Conservation (phyloP, 2,797 vertebrate species). For the Falco cherrug region DNA sequence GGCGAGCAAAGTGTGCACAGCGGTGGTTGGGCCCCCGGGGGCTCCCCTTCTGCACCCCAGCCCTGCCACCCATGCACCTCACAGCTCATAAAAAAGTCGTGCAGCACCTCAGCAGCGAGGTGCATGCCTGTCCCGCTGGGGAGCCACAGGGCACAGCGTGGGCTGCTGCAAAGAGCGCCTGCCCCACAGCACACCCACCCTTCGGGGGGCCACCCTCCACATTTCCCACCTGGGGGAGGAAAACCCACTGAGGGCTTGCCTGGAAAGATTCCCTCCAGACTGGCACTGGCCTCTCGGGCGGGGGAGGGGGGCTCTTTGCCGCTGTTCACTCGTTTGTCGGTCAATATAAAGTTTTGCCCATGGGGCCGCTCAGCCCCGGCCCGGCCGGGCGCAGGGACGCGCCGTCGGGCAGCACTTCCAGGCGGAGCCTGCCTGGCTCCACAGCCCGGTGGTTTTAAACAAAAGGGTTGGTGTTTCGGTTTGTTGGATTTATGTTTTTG, state of each 20-base stretch:
- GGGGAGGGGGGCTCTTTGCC: not conserved
- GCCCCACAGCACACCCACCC: not conserved
- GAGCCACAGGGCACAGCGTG: not conserved
- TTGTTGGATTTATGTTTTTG: not conserved
- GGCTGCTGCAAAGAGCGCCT: not conserved
- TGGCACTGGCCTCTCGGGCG: not conserved
- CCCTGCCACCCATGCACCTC: not conserved
- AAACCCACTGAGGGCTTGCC: not conserved
- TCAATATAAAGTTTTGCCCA: fast-evolving
- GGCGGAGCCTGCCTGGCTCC: slow-evolving; percentile 40
- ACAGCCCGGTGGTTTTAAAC: slow-evolving; percentile 54
- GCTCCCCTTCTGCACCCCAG: not conserved
- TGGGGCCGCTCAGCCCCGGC: not conserved
- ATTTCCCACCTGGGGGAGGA: too few relatives aligned
- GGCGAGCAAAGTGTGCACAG: fast-evolving
- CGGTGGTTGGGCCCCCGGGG: fast-evolving
- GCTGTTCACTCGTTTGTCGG: not conserved
- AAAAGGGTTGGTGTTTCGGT: not conserved
- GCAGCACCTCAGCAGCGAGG: not conserved
- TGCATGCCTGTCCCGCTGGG: not conserved
- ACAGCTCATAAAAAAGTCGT: fast-evolving
- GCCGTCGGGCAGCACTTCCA: slow-evolving; percentile 16
- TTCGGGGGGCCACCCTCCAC: not conserved
- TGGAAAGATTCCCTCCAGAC: not conserved
- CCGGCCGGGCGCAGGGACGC: not conserved